Evolutionary conservation across 1,140 invertebrate species (phyloP).

Genomic region (Plodia interpunctella): DNA sequence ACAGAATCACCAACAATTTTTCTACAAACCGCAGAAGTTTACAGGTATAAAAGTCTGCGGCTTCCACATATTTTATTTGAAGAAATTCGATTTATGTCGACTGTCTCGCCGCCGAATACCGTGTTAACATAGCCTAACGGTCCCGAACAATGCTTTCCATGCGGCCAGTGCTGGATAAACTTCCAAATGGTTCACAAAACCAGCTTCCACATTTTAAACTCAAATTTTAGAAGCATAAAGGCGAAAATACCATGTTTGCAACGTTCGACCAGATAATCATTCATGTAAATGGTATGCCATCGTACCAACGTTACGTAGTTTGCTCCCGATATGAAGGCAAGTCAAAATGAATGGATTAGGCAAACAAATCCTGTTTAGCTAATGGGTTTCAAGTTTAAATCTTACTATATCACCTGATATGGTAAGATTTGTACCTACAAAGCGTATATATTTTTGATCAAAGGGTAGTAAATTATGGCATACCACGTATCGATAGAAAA

Average conservation of each 20-base stretch:
- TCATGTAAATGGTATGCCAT: slow-evolving; percentile 61
- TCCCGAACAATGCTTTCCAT: slow-evolving; percentile 33
- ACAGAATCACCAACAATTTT: no score
- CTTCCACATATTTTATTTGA: slow-evolving; percentile 14
- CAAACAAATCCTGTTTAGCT: slow-evolving; percentile 43
- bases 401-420: neutral
- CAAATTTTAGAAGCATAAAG: slow-evolving; percentile 25
- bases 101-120: slow-evolving; percentile 23
- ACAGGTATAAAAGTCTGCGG: neutral
- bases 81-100: slow-evolving; percentile 22
- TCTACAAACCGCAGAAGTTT: neutral
- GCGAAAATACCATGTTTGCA: slow-evolving; percentile 28
- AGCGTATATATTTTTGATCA: no score
- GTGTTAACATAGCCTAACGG: slow-evolving; percentile 42
- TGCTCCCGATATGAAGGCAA: slow-evolving; percentile 46
- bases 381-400: slow-evolving; percentile 29
- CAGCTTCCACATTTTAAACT: slow-evolving; percentile 28
- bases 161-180: slow-evolving; percentile 35
- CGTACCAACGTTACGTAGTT: slow-evolving; percentile 57
- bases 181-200: slow-evolving; percentile 25
- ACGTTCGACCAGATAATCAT: slow-evolving; percentile 51
- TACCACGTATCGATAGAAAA: no score
- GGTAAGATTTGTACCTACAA: no score
- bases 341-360: slow-evolving; percentile 55
- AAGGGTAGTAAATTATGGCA: no score